Percentiles rank a stretch among this genome's conserved stretches.
Evolutionary conservation across 2,888 invertebrate species (phyloP).

Genomic region (Fissipunctia ypsillon): DNA sequence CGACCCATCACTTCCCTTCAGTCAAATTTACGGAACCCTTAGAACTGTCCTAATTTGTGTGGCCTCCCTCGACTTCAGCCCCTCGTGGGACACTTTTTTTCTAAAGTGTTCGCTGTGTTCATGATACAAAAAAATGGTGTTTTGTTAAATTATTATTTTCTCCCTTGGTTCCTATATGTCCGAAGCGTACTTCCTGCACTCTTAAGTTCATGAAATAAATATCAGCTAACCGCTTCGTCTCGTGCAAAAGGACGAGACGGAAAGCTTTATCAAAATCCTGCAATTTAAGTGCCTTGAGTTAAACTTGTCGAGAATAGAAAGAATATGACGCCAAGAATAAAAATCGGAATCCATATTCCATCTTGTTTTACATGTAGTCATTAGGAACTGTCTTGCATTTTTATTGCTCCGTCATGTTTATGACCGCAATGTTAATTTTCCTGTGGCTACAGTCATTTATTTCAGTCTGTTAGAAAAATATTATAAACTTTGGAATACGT

Average conservation of each 20-base stretch:
- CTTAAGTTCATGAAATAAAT: constrained; percentile 29
- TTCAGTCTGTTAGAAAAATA: constrained; percentile 20
- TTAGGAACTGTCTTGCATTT: constrained; percentile 10
- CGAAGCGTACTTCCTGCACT: constrained; percentile 37
- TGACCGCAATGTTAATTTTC: constrained; percentile 17
- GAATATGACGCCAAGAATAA: constrained; percentile 8
- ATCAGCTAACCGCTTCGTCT: constrained; percentile 5
- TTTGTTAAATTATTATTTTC: constrained; percentile 71
- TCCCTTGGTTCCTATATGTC: constrained; percentile 68
- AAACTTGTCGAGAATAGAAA: constrained; percentile 1
- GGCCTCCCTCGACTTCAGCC: constrained; percentile 19
- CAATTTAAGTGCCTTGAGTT: neutral
- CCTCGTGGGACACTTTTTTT: constrained; percentile 4
- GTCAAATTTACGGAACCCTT: constrained; percentile 57
- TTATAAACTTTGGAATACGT: constrained; percentile 22
- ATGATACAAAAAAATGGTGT: constrained; percentile 43
- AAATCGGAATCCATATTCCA: constrained; percentile 1
- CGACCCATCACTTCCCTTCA: constrained; percentile 64
- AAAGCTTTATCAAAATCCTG: constrained; percentile 8
- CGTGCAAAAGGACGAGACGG: constrained; percentile 20
- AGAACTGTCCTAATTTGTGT: constrained; percentile 44
- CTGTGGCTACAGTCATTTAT: constrained; percentile 13
- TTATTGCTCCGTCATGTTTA: constrained; percentile 28
- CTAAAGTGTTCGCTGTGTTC: constrained; percentile 10
- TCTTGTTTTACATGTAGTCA: constrained; percentile 8